phyloP scores from a whole-genome alignment of 2,888 invertebrate species.

The Phlogophora meticulosa region DNA sequence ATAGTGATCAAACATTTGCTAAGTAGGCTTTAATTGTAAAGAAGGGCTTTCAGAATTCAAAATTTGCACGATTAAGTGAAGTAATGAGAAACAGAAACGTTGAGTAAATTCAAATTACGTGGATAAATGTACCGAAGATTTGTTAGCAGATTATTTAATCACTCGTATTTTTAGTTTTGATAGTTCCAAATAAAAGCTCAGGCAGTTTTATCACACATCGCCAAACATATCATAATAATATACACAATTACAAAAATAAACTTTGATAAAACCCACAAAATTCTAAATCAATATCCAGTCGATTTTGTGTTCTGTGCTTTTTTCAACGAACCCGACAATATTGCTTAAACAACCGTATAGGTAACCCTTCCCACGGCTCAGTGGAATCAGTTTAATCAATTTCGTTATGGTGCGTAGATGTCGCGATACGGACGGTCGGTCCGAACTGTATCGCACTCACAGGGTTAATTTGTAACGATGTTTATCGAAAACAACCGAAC shows the following conservation, averaged over 20 bases:
- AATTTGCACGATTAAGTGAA: slow-evolving; percentile 1
- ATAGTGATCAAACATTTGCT: slow-evolving; percentile 49
- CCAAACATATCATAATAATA: too few relatives aligned
- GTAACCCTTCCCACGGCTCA: slow-evolving; percentile 68
- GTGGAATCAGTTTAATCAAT: slow-evolving; percentile 81
- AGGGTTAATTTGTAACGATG: slow-evolving; percentile 86
- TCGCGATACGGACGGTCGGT: slow-evolving; percentile 74
- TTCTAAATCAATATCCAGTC: not conserved
- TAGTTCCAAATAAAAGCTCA: too few relatives aligned
- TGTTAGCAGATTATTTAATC: too few relatives aligned
- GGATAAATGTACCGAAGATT: too few relatives aligned
- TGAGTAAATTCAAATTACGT: not conserved
- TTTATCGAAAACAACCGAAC: slow-evolving; percentile 74
- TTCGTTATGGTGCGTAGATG: slow-evolving; percentile 80
- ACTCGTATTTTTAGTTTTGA: too few relatives aligned
- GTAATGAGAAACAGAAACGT: not conserved
- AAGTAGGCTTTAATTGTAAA: slow-evolving; percentile 30
- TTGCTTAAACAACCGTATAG: slow-evolving; percentile 58
- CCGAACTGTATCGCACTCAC: slow-evolving; percentile 67
- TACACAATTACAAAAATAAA: too few relatives aligned
- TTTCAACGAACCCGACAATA: slow-evolving; percentile 27
- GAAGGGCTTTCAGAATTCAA: slow-evolving; percentile 13
- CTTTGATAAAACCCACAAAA: not conserved
- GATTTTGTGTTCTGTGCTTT: not conserved
- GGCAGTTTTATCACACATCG: too few relatives aligned